Conservation (phyloP, 2,888 invertebrate genomes). For the Lithosia quadra region DNA sequence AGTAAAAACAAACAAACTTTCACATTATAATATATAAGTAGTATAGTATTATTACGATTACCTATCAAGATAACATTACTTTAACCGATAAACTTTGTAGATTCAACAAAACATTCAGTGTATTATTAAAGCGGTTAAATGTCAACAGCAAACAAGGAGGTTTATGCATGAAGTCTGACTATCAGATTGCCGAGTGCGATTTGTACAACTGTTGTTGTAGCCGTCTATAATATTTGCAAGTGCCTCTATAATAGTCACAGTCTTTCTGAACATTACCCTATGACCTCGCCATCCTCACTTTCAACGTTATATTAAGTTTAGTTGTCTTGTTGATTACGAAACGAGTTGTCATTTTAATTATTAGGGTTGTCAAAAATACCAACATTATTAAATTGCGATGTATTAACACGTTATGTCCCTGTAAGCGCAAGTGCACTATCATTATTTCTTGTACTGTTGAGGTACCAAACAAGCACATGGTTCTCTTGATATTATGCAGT, state of each 20-base stretch:
- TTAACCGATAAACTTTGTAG: constrained; percentile 25
- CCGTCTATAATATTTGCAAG: constrained; percentile 50
- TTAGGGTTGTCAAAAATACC: neutral
- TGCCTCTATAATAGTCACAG: constrained; percentile 46
- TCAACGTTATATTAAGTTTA: constrained; percentile 49
- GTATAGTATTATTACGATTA: neutral
- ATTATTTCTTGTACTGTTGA: too few relatives aligned
- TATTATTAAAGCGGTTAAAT: constrained; percentile 46
- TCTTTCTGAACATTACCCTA: constrained; percentile 62
- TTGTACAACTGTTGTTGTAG: constrained; percentile 56
- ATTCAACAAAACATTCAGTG: constrained; percentile 33
- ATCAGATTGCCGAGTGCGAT: constrained; percentile 62
- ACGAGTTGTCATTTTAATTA: constrained; percentile 4
- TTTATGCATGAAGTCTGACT: constrained; percentile 47
- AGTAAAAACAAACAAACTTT: neutral
- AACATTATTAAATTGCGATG: neutral
- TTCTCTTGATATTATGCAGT: too few relatives aligned
- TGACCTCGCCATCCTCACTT: constrained; percentile 60
- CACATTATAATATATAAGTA: neutral
- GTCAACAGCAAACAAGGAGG: constrained; percentile 40
- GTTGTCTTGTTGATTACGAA: constrained; percentile 7
- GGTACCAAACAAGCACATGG: too few relatives aligned
- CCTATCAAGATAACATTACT: neutral
- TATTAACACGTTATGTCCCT: too few relatives aligned
- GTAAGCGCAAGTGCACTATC: too few relatives aligned